Conservation (phyloP, 2,888 invertebrate genomes). For the Siphonodentalium dalli region DNA sequence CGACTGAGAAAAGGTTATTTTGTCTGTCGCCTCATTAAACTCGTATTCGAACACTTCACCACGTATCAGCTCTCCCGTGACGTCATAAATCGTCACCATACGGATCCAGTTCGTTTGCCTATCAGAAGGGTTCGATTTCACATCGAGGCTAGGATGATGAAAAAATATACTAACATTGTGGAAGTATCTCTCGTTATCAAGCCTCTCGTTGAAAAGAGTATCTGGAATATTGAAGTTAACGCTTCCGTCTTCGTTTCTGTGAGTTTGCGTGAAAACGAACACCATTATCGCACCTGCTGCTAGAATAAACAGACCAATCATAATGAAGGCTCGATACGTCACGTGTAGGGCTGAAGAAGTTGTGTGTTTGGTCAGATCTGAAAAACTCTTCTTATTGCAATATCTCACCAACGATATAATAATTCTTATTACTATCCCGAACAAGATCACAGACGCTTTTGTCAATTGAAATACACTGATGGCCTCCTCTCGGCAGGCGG, state of each 20-base stretch:
- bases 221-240: slow-evolving; percentile 45
- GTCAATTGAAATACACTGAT: slow-evolving; percentile 43
- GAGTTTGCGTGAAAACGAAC: slow-evolving; percentile 49
- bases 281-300: slow-evolving; percentile 38
- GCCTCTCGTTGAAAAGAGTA: slow-evolving; percentile 39
- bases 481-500: slow-evolving; percentile 41
- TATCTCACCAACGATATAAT: slow-evolving; percentile 35
- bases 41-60: slow-evolving; percentile 29
- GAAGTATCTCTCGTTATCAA: slow-evolving; percentile 50
- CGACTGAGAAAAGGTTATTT: slow-evolving; percentile 31
- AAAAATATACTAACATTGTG: slow-evolving; percentile 46
- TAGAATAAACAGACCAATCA: slow-evolving; percentile 43
- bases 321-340: slow-evolving; percentile 39
- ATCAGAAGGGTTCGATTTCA: background rate
- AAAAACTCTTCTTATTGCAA: slow-evolving; percentile 33
- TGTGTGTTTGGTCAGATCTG: slow-evolving; percentile 29
- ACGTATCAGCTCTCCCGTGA: slow-evolving; percentile 17
- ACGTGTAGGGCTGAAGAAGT: slow-evolving; percentile 35
- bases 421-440: slow-evolving; percentile 39
- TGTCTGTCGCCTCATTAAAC: slow-evolving; percentile 30
- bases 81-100: slow-evolving; percentile 32
- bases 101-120: slow-evolving; percentile 34
- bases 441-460: slow-evolving; percentile 41
- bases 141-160: slow-evolving; percentile 39
- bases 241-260: slow-evolving; percentile 37